Base-by-base conservation (phyloP, 2,113 vertebrate genomes). In the Phalacrocorax brasilianus region DNA sequence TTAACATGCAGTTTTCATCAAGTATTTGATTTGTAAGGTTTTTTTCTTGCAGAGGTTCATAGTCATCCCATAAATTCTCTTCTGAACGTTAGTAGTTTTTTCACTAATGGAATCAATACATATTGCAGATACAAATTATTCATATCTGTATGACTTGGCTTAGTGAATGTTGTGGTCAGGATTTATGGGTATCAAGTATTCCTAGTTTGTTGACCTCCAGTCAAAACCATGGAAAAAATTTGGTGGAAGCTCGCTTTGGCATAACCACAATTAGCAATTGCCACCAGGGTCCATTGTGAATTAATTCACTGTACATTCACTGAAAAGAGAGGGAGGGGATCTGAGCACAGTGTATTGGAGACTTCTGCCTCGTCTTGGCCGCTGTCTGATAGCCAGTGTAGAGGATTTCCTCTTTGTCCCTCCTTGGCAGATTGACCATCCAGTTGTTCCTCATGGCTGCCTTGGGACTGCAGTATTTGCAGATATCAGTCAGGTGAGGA, bases 301-400 rank as follows among this genome's bases (percentile, higher is more conserved):
- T 91, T 5, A 79, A 6, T 42, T 76, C 35, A 11, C 32, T 0
- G 0, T 63, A 5, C 7, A 4, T 5, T 30, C 15, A 24, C 47
- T 45, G 45, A 10, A 42, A 70, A 62, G 52, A 33, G 32, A 27
- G 17, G 63, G 45, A 7, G 49, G 22, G 13, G 11, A 14, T 8
- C 0, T 1, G 24, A 30, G 14, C 15, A 18, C 5, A 4, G 10
- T 8, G 2, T 38, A 5, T 3, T 49, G 40, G 55, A 42, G 62
- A 30, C 47, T 71, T 20, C n/a, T 81, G 38, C 35, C 56, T 83
- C 2, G 0, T 26, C 22, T 15, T n/a, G 52, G 45, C 66, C 42
- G 40, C 79, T 67, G 59, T 2, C 18, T 6, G 35, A 1, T 1
- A 10, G 17, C 42, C 80, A 38, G 15, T 0, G 0, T 2, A 7